Evolutionary conservation across 2,113 vertebrate species (phyloP).

Genomic region (Crotalus horridus): DNA sequence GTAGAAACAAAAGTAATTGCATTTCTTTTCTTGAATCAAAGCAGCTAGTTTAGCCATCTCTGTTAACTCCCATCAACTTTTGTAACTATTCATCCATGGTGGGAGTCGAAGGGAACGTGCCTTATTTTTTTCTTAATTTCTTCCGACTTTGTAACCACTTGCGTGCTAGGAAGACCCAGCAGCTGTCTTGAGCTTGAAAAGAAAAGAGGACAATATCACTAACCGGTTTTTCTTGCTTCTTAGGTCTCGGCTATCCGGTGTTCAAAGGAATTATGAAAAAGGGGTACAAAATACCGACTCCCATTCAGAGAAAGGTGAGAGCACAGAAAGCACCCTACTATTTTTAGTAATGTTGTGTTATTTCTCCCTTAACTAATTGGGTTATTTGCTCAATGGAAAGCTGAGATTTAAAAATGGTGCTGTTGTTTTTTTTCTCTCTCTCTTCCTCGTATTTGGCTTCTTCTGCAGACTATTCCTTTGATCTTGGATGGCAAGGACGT

Average conservation of each 20-base stretch:
- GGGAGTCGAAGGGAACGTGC: no score
- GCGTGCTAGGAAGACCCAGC: background rate
- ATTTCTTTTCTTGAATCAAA: no score
- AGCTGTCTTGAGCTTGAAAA: background rate
- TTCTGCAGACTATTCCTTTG: slow-evolving; percentile 79
- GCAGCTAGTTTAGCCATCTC: no score
- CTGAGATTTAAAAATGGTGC: background rate
- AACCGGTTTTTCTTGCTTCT: background rate
- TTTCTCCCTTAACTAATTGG: background rate
- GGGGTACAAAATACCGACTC: slow-evolving; percentile 96
- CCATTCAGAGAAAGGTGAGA: slow-evolving; percentile 92
- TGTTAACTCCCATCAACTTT: no score
- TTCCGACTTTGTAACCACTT: background rate
- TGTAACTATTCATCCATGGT: no score
- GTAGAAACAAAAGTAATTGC: no score
- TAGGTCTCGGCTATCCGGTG: slow-evolving; percentile 91
- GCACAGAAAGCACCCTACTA: background rate
- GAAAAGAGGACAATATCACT: background rate
- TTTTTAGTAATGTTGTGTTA: no score
- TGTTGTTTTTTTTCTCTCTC: background rate
- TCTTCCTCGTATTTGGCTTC: fast-evolving
- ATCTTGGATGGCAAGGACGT: slow-evolving; percentile 91
- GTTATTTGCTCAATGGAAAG: background rate
- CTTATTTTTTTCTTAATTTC: background rate
- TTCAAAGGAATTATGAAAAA: slow-evolving; percentile 96